A percentile compares a stretch with the other conserved stretches of the same genome.
These are phyloP conservation scores for Drosophila planitibia DNA, from an alignment of 2,888 invertebrate genomes.

Conservation along the genomic window DNA sequence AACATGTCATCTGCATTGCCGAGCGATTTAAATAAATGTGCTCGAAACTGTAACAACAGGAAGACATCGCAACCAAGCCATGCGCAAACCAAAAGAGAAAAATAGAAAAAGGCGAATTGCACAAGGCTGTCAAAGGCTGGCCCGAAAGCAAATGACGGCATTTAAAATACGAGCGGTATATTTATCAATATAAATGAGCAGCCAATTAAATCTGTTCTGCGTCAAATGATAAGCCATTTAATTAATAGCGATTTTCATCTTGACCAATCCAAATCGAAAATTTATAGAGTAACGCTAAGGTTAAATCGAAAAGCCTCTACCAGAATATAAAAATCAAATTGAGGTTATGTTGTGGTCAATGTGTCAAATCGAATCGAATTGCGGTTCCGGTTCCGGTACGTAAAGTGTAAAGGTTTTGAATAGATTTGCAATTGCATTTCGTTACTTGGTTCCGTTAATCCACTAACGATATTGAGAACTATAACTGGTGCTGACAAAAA, in stretches of 20 bases:
- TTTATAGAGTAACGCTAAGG: background rate
- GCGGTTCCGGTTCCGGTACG: background rate
- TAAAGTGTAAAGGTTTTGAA: background rate
- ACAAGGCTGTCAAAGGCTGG: slow-evolving; percentile 31
- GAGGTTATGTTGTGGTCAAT: background rate
- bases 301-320: background rate
- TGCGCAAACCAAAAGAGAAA: slow-evolving; percentile 15
- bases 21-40: slow-evolving; percentile 50
- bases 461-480: background rate
- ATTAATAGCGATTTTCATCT: background rate
- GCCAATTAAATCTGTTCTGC: slow-evolving; percentile 9
- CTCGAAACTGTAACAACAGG: slow-evolving; percentile 54
- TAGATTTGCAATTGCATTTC: background rate
- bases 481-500: background rate
- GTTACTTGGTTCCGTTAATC: background rate
- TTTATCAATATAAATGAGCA: slow-evolving; percentile 25
- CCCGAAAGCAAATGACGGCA: slow-evolving; percentile 37
- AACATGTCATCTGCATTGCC: slow-evolving; percentile 41
- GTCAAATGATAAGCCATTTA: slow-evolving; percentile 27
- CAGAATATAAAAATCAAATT: background rate
- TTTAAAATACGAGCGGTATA: slow-evolving; percentile 30
- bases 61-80: slow-evolving; percentile 43
- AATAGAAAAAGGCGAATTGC: background rate
- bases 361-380: background rate
- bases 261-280: background rate